Conservation (phyloP, 2,797 vertebrate genomes). For the Coregonus suidteri region DNA sequence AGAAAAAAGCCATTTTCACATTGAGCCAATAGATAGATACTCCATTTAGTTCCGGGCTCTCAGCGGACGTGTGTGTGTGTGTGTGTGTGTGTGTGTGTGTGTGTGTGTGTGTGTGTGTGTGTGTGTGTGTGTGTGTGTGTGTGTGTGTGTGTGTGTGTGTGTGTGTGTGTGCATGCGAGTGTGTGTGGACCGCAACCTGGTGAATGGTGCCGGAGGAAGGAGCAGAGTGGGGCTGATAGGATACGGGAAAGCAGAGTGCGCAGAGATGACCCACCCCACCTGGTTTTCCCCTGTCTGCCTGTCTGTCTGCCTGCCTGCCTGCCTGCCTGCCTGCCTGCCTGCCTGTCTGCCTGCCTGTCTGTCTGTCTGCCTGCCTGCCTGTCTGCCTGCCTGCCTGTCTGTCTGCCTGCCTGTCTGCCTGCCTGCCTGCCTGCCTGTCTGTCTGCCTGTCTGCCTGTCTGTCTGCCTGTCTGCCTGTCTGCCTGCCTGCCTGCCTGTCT, state of each 20-base stretch:
- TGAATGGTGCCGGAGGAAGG: slow-evolving; percentile 42
- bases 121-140: background rate
- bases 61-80: slow-evolving; percentile 49
- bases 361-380: too few relatives aligned
- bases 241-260: slow-evolving; percentile 52
- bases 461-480: too few relatives aligned
- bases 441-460: too few relatives aligned
- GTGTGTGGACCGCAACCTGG: background rate
- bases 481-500: too few relatives aligned
- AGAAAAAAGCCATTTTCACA: slow-evolving; percentile 78
- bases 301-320: background rate
- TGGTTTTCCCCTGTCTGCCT: slow-evolving; percentile 48
- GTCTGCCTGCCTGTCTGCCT: too few relatives aligned
- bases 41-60: slow-evolving; percentile 76
- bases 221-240: slow-evolving; percentile 27
- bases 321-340: too few relatives aligned
- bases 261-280: slow-evolving; percentile 71
- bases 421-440: too few relatives aligned
- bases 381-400: too few relatives aligned
- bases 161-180: too few relatives aligned
- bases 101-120: background rate
- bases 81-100: background rate
- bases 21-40: slow-evolving; percentile 78
- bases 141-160: too few relatives aligned
- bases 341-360: fast-evolving